A percentile compares a stretch with the other conserved stretches of the same genome.
Conservation (phyloP, 2,888 invertebrate species). For the Panopea generosa region DNA sequence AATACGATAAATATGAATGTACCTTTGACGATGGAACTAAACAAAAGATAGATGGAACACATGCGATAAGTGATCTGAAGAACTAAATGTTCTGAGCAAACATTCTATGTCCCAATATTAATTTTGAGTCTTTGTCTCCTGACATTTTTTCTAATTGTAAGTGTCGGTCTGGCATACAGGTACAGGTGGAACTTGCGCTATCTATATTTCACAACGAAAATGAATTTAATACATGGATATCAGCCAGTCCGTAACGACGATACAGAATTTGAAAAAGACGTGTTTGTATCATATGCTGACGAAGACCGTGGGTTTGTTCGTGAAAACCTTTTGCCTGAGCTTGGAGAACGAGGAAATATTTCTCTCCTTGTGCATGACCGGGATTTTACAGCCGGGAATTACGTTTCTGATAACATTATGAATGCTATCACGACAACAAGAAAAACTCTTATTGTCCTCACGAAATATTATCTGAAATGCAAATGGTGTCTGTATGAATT, state of each 20-base stretch:
- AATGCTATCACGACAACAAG: constrained; percentile 17
- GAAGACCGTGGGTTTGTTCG: constrained; percentile 24
- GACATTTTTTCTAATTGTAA: constrained; percentile 11
- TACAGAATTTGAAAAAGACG: constrained; percentile 28
- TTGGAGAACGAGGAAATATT: constrained; percentile 19
- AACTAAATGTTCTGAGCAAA: constrained; percentile 12
- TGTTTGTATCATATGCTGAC: constrained; percentile 37
- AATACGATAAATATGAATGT: not conserved
- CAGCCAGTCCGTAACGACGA: constrained; percentile 7
- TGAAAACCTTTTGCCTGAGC: constrained; percentile 6
- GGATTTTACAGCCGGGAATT: constrained; percentile 31
- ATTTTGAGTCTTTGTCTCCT: constrained; percentile 18
- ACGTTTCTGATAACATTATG: constrained; percentile 32
- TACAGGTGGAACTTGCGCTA: constrained; percentile 37
- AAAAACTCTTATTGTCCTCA: constrained; percentile 27
- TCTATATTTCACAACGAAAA: constrained; percentile 35
- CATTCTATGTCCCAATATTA: constrained; percentile 2
- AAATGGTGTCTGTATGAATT: constrained; percentile 56
- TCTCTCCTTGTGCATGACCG: constrained; percentile 27
- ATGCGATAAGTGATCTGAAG: not conserved
- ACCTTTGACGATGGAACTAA: not conserved
- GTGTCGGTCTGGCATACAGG: constrained; percentile 23
- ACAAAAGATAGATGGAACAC: not conserved
- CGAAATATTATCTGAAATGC: constrained; percentile 20
- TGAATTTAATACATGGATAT: constrained; percentile 18